Evolutionary conservation across 2,113 vertebrate species (phyloP).

Genomic region (Zosterops pallidus): DNA sequence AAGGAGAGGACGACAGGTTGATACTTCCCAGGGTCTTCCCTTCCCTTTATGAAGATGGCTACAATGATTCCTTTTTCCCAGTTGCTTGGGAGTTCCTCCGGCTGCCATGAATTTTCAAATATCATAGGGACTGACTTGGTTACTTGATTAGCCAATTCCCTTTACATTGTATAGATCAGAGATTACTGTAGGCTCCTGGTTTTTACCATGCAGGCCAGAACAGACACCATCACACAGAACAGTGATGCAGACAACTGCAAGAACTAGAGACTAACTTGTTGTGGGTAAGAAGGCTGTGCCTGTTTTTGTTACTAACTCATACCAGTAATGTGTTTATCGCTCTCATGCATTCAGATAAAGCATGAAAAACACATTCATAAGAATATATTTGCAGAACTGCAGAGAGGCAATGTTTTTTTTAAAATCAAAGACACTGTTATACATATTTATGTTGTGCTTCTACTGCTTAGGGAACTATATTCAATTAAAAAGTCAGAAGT

Average conservation of each 20-base stretch:
- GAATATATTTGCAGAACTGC: neutral
- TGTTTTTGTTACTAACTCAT: neutral
- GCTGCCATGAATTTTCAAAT: neutral
- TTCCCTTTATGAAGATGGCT: neutral
- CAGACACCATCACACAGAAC: accelerated
- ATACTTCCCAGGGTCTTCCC: neutral
- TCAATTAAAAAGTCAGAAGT: conserved; percentile 33
- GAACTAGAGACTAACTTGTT: neutral
- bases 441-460: neutral
- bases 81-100: neutral
- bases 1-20: too few relatives aligned
- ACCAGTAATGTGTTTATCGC: neutral
- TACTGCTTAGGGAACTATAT: conserved; percentile 14
- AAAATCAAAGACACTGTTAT: neutral
- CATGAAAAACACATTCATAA: neutral
- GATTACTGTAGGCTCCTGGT: neutral
- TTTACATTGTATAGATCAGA: neutral
- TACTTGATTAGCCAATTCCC: neutral
- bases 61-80: neutral
- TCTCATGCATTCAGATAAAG: neutral
- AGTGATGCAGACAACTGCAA: neutral
- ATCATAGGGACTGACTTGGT: neutral
- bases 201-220: neutral
- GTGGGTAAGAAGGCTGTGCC: neutral
- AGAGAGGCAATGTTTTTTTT: neutral